Evolutionary conservation across 2,113 vertebrate genomes (phyloP), one percentile per base, ranked within the genome.

Genomic region (Etheostoma cragini): DNA sequence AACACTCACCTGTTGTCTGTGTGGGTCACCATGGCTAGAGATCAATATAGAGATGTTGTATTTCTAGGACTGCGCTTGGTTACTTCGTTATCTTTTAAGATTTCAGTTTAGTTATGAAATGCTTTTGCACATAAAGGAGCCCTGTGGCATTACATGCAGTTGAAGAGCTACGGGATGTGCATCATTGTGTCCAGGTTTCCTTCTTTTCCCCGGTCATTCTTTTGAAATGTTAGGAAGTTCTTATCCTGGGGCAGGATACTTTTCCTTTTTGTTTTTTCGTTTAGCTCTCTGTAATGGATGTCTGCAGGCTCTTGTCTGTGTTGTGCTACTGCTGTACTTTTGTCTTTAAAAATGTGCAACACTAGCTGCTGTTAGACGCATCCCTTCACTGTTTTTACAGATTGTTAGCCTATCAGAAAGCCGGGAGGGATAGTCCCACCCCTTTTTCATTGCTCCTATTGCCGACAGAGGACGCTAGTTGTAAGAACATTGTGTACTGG

Each of bases 401-500:
- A 72, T 67, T 63, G 4, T 11, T 73, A 87, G 85, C 95, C 94
- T 90, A 95, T 95, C 88, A 30, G 58, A 83, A 62, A 24, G 10
- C 45, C 58, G 49, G 58, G 63, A 80, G 10, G 64, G 53, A 57
- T 69, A 35, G 68, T 72, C 86, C 88, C 91, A 85, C 92, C 94
- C 90, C 69, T 35, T 68, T 83, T 67, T 79, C 80, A 81, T 82
- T 56, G 60, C 45, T 66, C 54, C 30, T 26, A 72, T 91, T 91
- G 84, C 93, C 78, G 88, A 56, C 61, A 75, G 85, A 88, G 80
- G 80, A 66, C 75, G 88, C 85, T 92, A 52, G 6, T 88, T 80
- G 78, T 64, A 79, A 89, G 94, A 92, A 95, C 95, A 95, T 81
- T 71, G 81, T 95, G 94, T 95, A 86, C 93, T 91, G 77, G 74